Evolutionary conservation across 2,113 vertebrate species (phyloP).

Genomic region (Tetrax tetrax): DNA sequence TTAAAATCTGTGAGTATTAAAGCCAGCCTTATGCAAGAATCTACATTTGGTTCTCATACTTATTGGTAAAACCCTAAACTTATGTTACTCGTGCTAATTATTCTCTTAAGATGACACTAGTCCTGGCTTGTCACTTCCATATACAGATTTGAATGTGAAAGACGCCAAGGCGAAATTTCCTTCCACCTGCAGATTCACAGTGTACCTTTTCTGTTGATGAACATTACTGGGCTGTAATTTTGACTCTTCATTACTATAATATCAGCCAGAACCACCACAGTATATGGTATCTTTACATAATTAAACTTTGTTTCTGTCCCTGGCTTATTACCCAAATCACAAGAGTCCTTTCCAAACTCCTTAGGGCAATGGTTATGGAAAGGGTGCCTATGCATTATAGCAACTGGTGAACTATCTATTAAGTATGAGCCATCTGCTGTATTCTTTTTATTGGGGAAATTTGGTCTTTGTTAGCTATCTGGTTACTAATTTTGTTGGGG

Average conservation of each 20-base stretch:
- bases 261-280: background rate
- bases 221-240: background rate
- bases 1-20: background rate
- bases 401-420: background rate
- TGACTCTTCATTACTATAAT: background rate
- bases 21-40: background rate
- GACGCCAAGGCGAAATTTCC: background rate
- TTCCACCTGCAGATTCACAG: background rate
- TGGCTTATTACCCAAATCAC: background rate
- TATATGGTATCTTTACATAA: background rate
- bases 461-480: background rate
- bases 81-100: background rate
- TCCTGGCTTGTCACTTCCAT: background rate
- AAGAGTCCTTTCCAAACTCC: background rate
- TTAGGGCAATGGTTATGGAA: background rate
- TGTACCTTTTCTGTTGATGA: background rate
- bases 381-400: background rate
- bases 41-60: background rate
- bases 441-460: background rate
- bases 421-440: background rate
- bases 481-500: background rate
- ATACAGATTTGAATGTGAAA: background rate
- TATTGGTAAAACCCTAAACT: background rate
- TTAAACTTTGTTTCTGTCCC: background rate
- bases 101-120: background rate